Base-by-base conservation (phyloP, 2,888 invertebrate species). In the Volucella inflata region DNA sequence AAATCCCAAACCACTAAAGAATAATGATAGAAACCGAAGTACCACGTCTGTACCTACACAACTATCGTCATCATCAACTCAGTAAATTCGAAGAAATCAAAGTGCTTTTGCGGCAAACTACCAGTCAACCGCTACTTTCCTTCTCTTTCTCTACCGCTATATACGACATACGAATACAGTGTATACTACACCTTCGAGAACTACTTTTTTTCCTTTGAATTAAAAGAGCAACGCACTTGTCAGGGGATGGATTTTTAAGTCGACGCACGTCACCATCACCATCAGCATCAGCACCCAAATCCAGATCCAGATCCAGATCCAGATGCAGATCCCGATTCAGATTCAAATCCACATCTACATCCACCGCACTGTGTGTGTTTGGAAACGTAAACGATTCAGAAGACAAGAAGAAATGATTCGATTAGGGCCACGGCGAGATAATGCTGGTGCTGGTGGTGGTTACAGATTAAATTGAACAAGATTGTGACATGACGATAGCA, bases 381-480 rank as follows among this genome's bases (percentile, higher is more conserved):
- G 70, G 79, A 75, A 72, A 75, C 70, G 46, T 65, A 84, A 80
- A 71, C 65, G 75, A 50, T 67, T 80, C 42, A 36, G 50, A 72
- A 72, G 57, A 81, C 70, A 71, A 75, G 81, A 53, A 60, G 76
- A 74, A 75, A 74, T 77, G 65, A 87, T 81, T 85, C 80, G 79
- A 87, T 80, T 84, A 83, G 71, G 70, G 71, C 74, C 67, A 64
- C 60, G 51, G 14, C 44, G 68, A 51, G 57, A 44, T 68, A 57
- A 62, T 51, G 65, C 53, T 72, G 79, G 70, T 67, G 72, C 75
- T 87, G 62, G 77, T 79, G 75, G 80, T 84, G 76, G 79, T 87
- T 89, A 78, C 82, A 88, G 87, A 88, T 88, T 88, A 90, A 88
- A 88, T 90, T 90, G 90, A 90, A 90, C 90, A 90, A 90, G 88